Evolutionary conservation across 2,888 invertebrate species (phyloP).

Genomic region (Adineta ricciae): DNA sequence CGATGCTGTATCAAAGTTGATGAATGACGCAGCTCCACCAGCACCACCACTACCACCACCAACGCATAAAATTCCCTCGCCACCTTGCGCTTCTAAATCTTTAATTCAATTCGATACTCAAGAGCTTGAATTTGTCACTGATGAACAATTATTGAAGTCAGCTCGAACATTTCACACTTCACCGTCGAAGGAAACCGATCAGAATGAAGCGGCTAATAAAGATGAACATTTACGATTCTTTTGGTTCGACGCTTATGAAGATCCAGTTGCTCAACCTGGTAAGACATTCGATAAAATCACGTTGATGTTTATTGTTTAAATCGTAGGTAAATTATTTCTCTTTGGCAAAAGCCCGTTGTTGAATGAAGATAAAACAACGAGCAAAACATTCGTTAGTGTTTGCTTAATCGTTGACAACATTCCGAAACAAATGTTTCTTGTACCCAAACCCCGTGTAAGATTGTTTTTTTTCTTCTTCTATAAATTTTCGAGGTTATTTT

Average conservation of each 20-base stretch:
- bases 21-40: background rate
- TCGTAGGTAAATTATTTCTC: slow-evolving; percentile 22
- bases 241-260: slow-evolving; percentile 89
- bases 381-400: slow-evolving; percentile 29
- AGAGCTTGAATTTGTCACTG: slow-evolving; percentile 28
- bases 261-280: slow-evolving; percentile 59
- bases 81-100: background rate
- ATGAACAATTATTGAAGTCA: slow-evolving; percentile 22
- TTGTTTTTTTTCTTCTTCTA: background rate
- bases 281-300: too few species aligned
- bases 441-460: background rate
- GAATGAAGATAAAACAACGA: background rate
- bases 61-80: background rate
- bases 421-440: slow-evolving; percentile 21
- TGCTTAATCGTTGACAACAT: slow-evolving; percentile 33
- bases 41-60: background rate
- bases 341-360: slow-evolving; percentile 32
- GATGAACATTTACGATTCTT: slow-evolving; percentile 57
- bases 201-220: slow-evolving; percentile 12
- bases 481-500: background rate
- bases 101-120: slow-evolving; percentile 14
- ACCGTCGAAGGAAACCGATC: slow-evolving; percentile 1
- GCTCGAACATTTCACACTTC: background rate
- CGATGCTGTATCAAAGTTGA: slow-evolving; percentile 17
- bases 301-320: too few species aligned